phyloP scores from a whole-genome alignment of 2,113 vertebrate species.

The Cochlearius cochlearius region DNA sequence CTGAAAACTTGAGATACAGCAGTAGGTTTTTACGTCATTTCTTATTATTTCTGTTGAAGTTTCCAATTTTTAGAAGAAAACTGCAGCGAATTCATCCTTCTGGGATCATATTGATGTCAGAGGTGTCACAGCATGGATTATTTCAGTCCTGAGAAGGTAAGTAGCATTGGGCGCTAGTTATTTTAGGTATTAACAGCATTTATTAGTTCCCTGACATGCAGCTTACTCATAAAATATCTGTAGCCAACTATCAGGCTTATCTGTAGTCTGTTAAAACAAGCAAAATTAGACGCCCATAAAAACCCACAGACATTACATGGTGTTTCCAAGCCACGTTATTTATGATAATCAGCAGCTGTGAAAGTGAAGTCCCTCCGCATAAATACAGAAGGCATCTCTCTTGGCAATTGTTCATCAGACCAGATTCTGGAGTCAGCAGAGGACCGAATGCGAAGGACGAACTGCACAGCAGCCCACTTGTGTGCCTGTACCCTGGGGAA shows the following conservation, averaged over 20 bases:
- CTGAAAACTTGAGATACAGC: neutral
- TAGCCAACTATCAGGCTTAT: neutral
- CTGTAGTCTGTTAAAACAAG: neutral
- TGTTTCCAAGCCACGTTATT: neutral
- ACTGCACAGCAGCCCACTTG: neutral
- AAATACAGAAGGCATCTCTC: neutral
- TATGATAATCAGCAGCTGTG: conserved; percentile 4
- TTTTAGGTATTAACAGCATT: neutral
- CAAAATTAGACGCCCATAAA: neutral
- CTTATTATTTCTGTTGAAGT: neutral
- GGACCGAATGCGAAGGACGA: neutral
- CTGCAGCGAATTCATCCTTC: neutral
- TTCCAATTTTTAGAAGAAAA: neutral
- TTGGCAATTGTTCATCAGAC: neutral
- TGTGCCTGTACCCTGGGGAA: neutral
- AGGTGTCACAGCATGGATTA: neutral
- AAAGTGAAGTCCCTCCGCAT: neutral
- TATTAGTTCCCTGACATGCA: neutral
- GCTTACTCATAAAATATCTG: neutral
- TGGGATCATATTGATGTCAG: neutral
- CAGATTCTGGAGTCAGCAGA: neutral
- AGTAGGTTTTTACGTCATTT: neutral
- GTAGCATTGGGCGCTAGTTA: neutral
- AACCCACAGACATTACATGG: neutral
- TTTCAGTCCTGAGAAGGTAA: neutral